These are phyloP conservation scores for Kryphioiulus occultus DNA, from an alignment of 2,888 invertebrate species.

Conservation along the genomic window DNA sequence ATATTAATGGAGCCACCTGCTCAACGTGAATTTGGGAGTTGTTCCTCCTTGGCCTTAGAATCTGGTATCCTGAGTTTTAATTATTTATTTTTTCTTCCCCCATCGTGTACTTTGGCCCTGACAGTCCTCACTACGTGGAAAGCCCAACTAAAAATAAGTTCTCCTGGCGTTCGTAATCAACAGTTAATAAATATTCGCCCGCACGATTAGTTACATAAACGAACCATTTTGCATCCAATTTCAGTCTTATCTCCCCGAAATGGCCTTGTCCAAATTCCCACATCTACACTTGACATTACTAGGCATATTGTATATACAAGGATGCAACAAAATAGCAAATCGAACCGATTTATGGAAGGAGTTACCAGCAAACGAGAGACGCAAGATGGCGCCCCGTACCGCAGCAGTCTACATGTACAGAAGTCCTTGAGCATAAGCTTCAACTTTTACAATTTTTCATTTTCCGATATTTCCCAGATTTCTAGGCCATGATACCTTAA, in stretches of 20 bases:
- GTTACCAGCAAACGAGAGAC: neutral
- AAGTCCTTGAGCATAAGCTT: too few relatives aligned
- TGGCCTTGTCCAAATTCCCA: constrained; percentile 40
- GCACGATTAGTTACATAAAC: constrained; percentile 36
- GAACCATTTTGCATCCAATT: constrained; percentile 39
- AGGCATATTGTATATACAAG: neutral
- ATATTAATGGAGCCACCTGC: constrained; percentile 36
- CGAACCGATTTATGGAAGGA: neutral
- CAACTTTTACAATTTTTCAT: too few relatives aligned
- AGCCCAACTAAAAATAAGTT: constrained; percentile 32
- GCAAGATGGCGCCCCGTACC: neutral
- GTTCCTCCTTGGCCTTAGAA: neutral
- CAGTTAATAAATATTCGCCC: constrained; percentile 32
- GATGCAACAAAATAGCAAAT: constrained; percentile 7
- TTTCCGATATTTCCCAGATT: too few relatives aligned
- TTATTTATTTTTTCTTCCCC: constrained; percentile 36
- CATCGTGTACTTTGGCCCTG: constrained; percentile 4
- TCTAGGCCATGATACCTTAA: too few relatives aligned
- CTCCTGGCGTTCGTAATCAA: constrained; percentile 40
- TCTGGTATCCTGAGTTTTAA: constrained; percentile 1
- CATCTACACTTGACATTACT: constrained; percentile 34
- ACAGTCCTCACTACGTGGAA: neutral
- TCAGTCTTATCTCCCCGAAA: neutral
- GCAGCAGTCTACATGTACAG: neutral
- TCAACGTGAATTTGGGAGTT: neutral